These are phyloP conservation scores for Ferrisia virgata DNA, from an alignment of 2,888 invertebrate genomes.

Conservation along the genomic window DNA sequence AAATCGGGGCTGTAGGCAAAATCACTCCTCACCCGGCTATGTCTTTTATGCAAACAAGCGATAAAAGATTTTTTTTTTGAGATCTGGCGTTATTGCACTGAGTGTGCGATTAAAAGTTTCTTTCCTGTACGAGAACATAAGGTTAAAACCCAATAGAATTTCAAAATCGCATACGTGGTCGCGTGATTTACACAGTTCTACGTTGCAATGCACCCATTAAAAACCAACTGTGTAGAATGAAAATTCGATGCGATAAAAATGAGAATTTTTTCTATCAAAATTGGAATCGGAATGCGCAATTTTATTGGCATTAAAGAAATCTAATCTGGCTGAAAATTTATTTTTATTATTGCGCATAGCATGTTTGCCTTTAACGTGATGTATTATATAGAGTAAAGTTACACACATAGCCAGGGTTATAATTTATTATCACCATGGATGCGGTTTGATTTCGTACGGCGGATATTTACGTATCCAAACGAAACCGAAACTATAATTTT, in stretches of 20 bases:
- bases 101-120: no score
- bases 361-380: neutral
- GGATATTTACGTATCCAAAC: neutral
- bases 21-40: no score
- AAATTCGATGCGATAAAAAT: neutral
- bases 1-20: no score
- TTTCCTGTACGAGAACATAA: no score
- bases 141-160: no score
- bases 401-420: neutral
- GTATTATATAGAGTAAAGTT: neutral
- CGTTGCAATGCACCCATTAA: neutral
- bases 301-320: conserved; percentile 15
- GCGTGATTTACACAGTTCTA: neutral
- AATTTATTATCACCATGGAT: neutral
- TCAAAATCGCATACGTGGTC: neutral
- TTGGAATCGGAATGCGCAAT: neutral
- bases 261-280: neutral
- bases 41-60: no score
- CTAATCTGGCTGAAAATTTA: neutral
- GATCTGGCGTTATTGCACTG: no score
- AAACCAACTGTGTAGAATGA: neutral
- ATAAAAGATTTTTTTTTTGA: no score
- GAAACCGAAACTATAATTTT: neutral
- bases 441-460: neutral
- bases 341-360: conserved; percentile 4